A percentile compares a stretch with the other conserved stretches of the same genome.
phyloP scores from a whole-genome alignment of 2,797 vertebrate species.

The Enteromius treurensis region DNA sequence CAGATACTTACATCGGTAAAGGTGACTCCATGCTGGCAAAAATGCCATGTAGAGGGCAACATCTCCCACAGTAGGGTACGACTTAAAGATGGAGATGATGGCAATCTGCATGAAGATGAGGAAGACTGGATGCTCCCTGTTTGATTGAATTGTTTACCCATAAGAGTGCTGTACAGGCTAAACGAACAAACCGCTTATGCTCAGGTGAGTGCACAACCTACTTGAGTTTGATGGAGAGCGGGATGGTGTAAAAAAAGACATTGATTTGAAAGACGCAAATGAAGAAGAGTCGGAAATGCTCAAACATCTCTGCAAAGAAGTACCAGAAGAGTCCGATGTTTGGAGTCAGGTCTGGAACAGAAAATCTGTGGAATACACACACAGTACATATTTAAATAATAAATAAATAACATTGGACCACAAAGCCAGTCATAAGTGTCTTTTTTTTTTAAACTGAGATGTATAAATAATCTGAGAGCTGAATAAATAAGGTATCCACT shows the following conservation, averaged over 20 bases:
- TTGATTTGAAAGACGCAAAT: slow-evolving; percentile 99
- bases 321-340: slow-evolving; percentile 99
- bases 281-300: slow-evolving; percentile 98
- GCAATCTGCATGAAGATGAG: slow-evolving; percentile 97
- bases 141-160: background rate
- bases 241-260: slow-evolving; percentile 96
- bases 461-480: too few species aligned
- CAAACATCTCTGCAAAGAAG: slow-evolving; percentile 99
- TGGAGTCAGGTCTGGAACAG: slow-evolving; percentile 95
- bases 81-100: slow-evolving; percentile 97
- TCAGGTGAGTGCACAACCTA: slow-evolving; percentile 69
- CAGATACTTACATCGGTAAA: slow-evolving; percentile 90
- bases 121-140: slow-evolving; percentile 94
- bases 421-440: too few species aligned
- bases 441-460: too few species aligned
- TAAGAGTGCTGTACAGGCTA: background rate
- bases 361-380: slow-evolving; percentile 80
- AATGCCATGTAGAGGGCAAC: slow-evolving; percentile 94
- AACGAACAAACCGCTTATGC: background rate
- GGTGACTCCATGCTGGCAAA: slow-evolving; percentile 93
- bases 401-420: too few species aligned
- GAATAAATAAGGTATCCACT: too few species aligned
- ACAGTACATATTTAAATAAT: background rate
- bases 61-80: slow-evolving; percentile 95
- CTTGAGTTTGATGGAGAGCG: slow-evolving; percentile 95